These are phyloP conservation scores for Ganaspis sp. DNA, from an alignment of 1,140 invertebrate species.

Conservation along the genomic window DNA sequence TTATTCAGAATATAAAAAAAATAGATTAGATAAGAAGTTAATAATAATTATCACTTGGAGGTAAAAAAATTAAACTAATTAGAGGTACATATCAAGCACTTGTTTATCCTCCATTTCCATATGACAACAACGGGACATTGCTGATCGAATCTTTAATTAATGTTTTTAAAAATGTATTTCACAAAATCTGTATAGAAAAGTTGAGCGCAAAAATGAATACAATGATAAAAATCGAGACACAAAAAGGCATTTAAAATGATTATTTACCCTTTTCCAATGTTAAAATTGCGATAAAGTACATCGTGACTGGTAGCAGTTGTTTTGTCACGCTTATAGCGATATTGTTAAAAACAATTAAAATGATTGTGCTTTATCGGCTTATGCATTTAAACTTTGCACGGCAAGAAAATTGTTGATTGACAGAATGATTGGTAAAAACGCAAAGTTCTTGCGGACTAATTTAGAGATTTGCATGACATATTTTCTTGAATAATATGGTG, in stretches of 20 bases:
- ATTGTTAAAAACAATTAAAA: constrained; percentile 28
- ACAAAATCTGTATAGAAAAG: not conserved
- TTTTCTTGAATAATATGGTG: constrained; percentile 17
- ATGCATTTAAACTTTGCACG: not conserved
- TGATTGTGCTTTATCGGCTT: constrained; percentile 1
- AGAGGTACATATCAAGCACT: not conserved
- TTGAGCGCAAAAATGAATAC: not conserved
- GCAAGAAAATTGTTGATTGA: not conserved
- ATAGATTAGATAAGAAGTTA: not conserved
- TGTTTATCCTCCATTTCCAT: constrained; percentile 9
- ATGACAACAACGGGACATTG: constrained; percentile 5
- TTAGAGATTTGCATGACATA: constrained; percentile 1
- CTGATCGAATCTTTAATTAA: not conserved
- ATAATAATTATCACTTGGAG: not conserved
- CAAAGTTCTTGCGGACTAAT: not conserved
- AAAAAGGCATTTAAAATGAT: not conserved
- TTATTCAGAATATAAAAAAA: not conserved
- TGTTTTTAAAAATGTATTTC: not conserved
- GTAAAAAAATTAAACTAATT: not conserved
- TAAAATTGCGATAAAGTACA: not conserved
- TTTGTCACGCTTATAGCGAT: constrained; percentile 16
- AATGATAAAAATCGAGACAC: not conserved
- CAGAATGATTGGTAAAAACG: not conserved
- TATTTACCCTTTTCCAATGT: constrained; percentile 10
- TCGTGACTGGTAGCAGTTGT: constrained; percentile 17